phyloP scores from a whole-genome alignment of 92 coral and sea anemone species.

The Phymanthus crucifer region DNA sequence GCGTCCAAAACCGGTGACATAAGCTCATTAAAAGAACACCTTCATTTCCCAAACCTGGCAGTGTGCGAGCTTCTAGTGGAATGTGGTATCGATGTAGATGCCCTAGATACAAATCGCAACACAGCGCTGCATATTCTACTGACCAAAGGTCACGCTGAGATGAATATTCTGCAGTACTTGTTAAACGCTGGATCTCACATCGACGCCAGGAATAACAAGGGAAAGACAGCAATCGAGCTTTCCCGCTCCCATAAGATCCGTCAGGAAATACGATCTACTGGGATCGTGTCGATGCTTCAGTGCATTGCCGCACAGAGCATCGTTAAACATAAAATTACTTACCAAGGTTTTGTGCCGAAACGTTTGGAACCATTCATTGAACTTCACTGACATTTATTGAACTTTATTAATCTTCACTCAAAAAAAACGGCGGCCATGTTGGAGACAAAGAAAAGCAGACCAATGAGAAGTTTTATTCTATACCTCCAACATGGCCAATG shows the following conservation, averaged over 20 bases:
- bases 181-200: slow-evolving; percentile 61
- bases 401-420: too few species aligned
- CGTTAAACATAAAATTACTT: slow-evolving; percentile 33
- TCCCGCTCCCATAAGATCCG: slow-evolving; percentile 64
- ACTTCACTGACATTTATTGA: slow-evolving; percentile 44
- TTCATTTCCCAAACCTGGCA: slow-evolving; percentile 67
- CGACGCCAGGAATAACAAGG: slow-evolving; percentile 64
- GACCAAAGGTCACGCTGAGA: slow-evolving; percentile 78
- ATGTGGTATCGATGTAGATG: slow-evolving; percentile 57
- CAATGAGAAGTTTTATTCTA: too few species aligned
- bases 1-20: slow-evolving; percentile 71
- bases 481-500: too few species aligned
- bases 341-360: slow-evolving; percentile 61
- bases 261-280: slow-evolving; percentile 47
- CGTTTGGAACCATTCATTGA: slow-evolving; percentile 64
- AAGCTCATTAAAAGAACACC: slow-evolving; percentile 76
- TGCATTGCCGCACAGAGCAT: slow-evolving; percentile 67
- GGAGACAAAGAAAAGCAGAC: too few species aligned
- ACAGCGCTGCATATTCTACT: slow-evolving; percentile 68
- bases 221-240: slow-evolving; percentile 62
- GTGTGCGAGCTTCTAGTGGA: slow-evolving; percentile 66
- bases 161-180: slow-evolving; percentile 55
- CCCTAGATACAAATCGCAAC: slow-evolving; percentile 55
- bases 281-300: slow-evolving; percentile 66
- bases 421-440: too few species aligned